Evolutionary conservation across 2,113 vertebrate species (phyloP), one percentile per base, ranked within the genome.

Genomic region (Ammodytes marinus): DNA sequence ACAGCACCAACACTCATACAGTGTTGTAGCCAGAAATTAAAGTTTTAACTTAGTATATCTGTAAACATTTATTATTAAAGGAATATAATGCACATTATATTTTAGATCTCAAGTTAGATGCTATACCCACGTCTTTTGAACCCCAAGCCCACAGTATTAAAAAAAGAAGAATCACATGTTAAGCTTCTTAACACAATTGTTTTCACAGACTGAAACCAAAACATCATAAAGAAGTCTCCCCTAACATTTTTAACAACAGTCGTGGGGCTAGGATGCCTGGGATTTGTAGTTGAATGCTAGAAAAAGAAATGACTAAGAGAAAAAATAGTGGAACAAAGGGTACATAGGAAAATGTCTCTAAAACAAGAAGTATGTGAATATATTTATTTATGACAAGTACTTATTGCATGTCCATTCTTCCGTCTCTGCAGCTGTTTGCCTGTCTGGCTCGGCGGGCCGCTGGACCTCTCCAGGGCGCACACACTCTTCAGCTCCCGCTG

Each of bases 401-500:
- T 91, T 81, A 86, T 80, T 76, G 82, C 60, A 1, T 84, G 82
- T 80, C 86, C 80, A 6, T 84, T 92, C 67, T 59, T 88, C 47
- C 1, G 50, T 64, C 67, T 87, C 35, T 91, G 81, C 10, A 1
- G 68, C 13, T 68, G 71, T 69, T 71, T 63, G 10, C 52, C 61
- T 9, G 57, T 74, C 6, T 17, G 80, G 61, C 49, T 82, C 0
- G 55, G 59, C 14, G 40, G 67, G 27, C 46, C 68, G 4, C 83
- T 82, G 17, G 88, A 88, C 69, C 47, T 93, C 86, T 94, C 85
- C 58, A 96, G 47, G 19, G 92, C 93, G n/a, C 95, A 96, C 67
- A 94, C 82, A 19, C 95, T 96, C 52, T 71, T 92, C 68, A 95
- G 82, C 79, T 94, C 91, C 74, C 73, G 86, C 78, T 71, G 87